Evolutionary conservation across 2,797 vertebrate species (phyloP).

Genomic region (Labroides dimidiatus): DNA sequence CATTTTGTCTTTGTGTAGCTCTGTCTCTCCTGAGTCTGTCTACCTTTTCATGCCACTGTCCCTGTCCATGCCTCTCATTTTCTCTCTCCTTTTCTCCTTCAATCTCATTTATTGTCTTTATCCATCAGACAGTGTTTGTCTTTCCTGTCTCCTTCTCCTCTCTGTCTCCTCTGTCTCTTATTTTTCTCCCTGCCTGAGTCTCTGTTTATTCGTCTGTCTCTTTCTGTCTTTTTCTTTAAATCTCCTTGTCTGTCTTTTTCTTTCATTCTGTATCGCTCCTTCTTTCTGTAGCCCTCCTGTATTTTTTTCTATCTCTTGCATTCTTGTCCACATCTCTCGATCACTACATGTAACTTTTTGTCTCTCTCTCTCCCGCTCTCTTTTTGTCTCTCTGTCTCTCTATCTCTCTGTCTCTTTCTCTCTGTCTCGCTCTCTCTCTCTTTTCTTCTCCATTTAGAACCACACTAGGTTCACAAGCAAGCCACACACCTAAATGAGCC

Average conservation of each 20-base stretch:
- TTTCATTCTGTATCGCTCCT: background rate
- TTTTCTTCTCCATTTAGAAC: conserved; percentile 9
- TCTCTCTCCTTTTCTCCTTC: too few relatives aligned
- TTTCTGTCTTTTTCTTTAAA: background rate
- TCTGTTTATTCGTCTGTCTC: too few relatives aligned
- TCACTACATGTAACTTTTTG: background rate
- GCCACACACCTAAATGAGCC: conserved; percentile 62
- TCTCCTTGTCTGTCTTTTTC: background rate
- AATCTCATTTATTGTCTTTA: background rate
- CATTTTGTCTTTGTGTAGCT: too few relatives aligned
- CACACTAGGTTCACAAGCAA: conserved; percentile 43
- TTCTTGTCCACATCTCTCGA: background rate
- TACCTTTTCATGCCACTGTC: too few relatives aligned
- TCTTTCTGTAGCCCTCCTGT: background rate
- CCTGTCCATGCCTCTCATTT: background rate
- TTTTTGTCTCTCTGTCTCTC: background rate
- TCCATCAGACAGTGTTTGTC: background rate
- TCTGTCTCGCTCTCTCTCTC: conserved; percentile 6
- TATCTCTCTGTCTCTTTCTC: background rate
- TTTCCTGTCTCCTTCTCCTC: background rate
- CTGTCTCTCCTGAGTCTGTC: too few relatives aligned
- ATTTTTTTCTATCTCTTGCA: too few relatives aligned
- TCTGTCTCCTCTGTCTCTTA: too few relatives aligned
- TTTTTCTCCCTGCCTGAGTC: too few relatives aligned
- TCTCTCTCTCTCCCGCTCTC: background rate